Base-by-base conservation (phyloP, 2,113 vertebrate species). In the Capreolus pygargus region DNA sequence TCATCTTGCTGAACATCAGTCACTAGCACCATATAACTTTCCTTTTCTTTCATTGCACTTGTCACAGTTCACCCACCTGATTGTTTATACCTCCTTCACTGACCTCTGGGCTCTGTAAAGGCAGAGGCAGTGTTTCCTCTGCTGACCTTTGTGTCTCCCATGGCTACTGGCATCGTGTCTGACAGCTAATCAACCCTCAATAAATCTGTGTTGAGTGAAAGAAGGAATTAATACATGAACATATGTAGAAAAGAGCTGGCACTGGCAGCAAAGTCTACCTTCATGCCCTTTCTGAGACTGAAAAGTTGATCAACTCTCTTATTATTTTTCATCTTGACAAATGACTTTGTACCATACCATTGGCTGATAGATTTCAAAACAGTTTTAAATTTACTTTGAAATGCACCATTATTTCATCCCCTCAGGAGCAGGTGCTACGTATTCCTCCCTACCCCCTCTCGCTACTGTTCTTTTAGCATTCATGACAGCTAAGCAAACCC, bases 311-410 rank as follows among this genome's bases (percentile, higher is more conserved):
- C 90, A 91, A 14, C 67, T 82, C 97, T 87, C 11, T 4, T 30
- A 39, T 60, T 95, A 85, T 61, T 86, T 96, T 95, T 90, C 64
- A 91, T 91, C 89, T 96, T 98, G 85, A 88, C 89, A 96, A 97
- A 96, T 98, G 95, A 36, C 70, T 94, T 88, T 81, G 86, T 47
- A 86, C 83, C 27, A 64, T 55, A 2, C 23, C 97, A 57, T 87
- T 93, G 92, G 81, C 36, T 97, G 91, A 89, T 89, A n/a, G 92
- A 92, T 97, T 98, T 94, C 94, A 97, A 95, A 98, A 92, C 81
- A 89, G 36, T 85, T 96, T 97, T 94, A 91, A 86, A 94, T 87
- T 94, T 96, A 88, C 76, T 95, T 97, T 95, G 90, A 95, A 98
- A 96, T 87, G 70, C 4, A 14, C 86, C 85, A 61, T 84, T 97